phyloP scores from a whole-genome alignment of 1,140 invertebrate species.

The Thalassaphorura encarpata region DNA sequence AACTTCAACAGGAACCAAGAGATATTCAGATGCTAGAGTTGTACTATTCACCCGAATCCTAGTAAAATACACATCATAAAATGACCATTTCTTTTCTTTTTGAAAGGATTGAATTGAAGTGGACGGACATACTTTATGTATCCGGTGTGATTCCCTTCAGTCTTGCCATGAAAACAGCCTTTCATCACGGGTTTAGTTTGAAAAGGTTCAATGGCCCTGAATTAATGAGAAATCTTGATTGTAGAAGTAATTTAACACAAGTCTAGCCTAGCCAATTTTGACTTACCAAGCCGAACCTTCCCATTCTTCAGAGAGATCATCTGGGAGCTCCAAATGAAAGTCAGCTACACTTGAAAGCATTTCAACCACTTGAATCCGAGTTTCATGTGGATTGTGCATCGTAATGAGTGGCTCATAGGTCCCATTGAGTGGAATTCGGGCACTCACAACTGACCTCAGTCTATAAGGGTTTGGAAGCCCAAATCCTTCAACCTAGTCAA shows the following conservation, averaged over 20 bases:
- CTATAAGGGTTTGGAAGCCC: conserved; percentile 79
- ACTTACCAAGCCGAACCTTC: conserved; percentile 77
- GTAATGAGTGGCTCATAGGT: conserved; percentile 80
- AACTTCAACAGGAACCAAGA: conserved; percentile 75
- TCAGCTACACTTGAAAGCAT: conserved; percentile 64
- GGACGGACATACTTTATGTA: conserved; percentile 52
- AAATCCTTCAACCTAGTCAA: conserved; percentile 60
- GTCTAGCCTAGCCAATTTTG: too few relatives aligned
- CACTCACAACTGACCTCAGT: conserved; percentile 74
- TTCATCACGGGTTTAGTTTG: conserved; percentile 79
- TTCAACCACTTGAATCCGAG: conserved; percentile 64
- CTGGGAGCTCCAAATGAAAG: conserved; percentile 77
- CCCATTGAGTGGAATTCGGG: conserved; percentile 83
- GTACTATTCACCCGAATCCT: conserved; percentile 62
- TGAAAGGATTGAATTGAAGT: neutral
- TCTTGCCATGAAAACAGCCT: conserved; percentile 65
- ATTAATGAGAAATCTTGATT: too few relatives aligned
- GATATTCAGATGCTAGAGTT: conserved; percentile 44
- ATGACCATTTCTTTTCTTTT: neutral
- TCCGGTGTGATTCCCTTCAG: conserved; percentile 68
- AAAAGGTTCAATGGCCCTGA: conserved; percentile 81
- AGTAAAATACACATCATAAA: conserved; percentile 19
- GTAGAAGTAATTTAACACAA: too few relatives aligned
- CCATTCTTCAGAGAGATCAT: conserved; percentile 42
- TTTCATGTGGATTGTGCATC: conserved; percentile 85